These are phyloP conservation scores for Goniozus legneri DNA, from an alignment of 1,140 invertebrate genomes.

Conservation along the genomic window DNA sequence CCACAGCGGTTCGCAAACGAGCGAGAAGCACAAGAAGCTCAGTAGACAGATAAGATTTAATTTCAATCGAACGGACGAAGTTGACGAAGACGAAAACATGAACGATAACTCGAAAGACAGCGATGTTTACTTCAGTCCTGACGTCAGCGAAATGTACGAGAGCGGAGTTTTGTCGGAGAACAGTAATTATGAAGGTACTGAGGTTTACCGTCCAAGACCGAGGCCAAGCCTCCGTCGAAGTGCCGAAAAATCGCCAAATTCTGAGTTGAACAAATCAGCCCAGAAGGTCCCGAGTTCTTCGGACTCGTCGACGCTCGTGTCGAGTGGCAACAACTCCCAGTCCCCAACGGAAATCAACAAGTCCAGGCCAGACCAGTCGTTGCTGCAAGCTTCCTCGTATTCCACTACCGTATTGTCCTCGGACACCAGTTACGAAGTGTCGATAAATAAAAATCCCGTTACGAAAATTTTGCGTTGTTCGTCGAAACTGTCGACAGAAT, in stretches of 20 bases:
- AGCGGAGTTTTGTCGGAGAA: slow-evolving; percentile 21
- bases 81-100: background rate
- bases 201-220: slow-evolving; percentile 28
- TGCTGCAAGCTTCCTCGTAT: slow-evolving; percentile 1
- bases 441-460: no score
- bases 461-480: no score
- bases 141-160: slow-evolving; percentile 14
- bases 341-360: background rate
- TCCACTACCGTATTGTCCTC: slow-evolving; percentile 19
- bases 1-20: slow-evolving; percentile 1
- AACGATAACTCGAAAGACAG: background rate
- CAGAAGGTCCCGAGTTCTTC: background rate
- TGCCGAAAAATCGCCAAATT: slow-evolving; percentile 5
- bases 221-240: slow-evolving; percentile 40
- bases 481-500: slow-evolving; percentile 10
- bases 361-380: background rate
- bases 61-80: slow-evolving; percentile 19
- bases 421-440: slow-evolving; percentile 14
- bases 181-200: slow-evolving; percentile 15
- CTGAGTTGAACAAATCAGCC: background rate
- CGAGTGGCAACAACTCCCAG: background rate
- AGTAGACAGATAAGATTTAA: slow-evolving; percentile 35
- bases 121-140: slow-evolving; percentile 15
- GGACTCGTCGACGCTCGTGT: background rate
- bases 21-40: slow-evolving; percentile 21